Base-by-base conservation (phyloP, 2,797 vertebrate species). In the Peromyscus attwateri region DNA sequence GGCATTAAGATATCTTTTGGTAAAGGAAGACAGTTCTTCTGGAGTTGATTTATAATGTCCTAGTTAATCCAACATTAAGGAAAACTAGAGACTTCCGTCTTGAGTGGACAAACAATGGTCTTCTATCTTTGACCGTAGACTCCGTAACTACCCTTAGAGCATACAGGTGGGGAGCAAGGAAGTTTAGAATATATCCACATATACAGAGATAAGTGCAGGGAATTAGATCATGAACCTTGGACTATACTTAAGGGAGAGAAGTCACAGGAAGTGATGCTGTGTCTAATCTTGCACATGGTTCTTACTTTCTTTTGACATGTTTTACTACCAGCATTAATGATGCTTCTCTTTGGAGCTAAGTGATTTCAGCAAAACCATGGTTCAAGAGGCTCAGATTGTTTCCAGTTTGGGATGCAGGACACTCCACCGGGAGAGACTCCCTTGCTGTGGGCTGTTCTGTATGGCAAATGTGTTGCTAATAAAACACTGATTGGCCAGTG, bases 1-100 rank as follows among this genome's bases (percentile, higher is more conserved):
- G 77, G 40, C 89, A 85, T 82, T 94, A 96, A 96, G 84, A 94
- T 49, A 88, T 49, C 79, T 94, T 95, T 95, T 89, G 68, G 77
- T 87, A 95, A 95, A 52, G 34, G 40, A 75, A 73, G 83, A 71
- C 43, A 91, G 81, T 49, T 83, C 29, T 83, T 95, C 82, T 87
- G 64, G 70, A 94, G 71, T 80, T 77, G 49, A 70, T 85, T 92
- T 95, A 70, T 71, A 52, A 76, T 75, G 71, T 64, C 9, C 73
- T 31, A 40, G 12, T 17, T 94, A 40, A 96, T 82, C 14, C 76
- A 80, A 93, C 80, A 14, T 14, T 52, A 79, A 88, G 73, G 68
- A 40, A 85, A 95, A 89, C 66, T 37, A 81, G 71, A 92, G 21
- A 84, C n/a, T 25, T 27, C 25, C 40, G 4, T 87, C 79, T 49